A percentile compares a stretch with the other conserved stretches of the same genome.
These are phyloP conservation scores for Saimiri boliviensis DNA, from an alignment of 2,113 vertebrate genomes.

Conservation along the genomic window DNA sequence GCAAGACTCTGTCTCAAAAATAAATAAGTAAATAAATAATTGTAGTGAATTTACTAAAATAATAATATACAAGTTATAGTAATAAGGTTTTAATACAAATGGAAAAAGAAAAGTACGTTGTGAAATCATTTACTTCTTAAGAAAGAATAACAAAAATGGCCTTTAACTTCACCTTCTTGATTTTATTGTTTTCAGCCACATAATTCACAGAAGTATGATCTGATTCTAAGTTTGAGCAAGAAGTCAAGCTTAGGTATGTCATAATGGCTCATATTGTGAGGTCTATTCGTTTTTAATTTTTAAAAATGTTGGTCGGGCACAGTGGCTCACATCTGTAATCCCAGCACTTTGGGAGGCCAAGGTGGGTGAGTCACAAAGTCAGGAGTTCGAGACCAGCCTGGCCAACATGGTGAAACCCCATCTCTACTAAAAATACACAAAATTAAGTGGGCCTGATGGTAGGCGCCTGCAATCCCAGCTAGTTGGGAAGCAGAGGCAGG, in stretches of 20 bases:
- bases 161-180: background rate
- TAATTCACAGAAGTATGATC: background rate
- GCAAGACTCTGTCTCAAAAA: no score
- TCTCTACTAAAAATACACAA: no score
- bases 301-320: background rate
- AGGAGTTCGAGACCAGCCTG: no score
- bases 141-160: background rate
- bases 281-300: conserved; percentile 15
- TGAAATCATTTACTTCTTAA: background rate
- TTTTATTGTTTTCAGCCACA: background rate
- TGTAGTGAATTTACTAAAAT: background rate
- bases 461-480: no score
- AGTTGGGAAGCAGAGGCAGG: no score
- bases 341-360: no score
- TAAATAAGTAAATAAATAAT: background rate
- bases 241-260: background rate
- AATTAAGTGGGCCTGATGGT: no score
- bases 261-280: background rate
- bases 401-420: no score
- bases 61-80: background rate
- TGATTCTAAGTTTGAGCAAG: background rate
- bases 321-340: no score
- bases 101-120: background rate
- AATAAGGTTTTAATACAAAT: background rate
- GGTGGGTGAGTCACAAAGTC: no score